These are phyloP conservation scores for Adelphocoris suturalis DNA, from an alignment of 2,888 invertebrate genomes.

Conservation along the genomic window DNA sequence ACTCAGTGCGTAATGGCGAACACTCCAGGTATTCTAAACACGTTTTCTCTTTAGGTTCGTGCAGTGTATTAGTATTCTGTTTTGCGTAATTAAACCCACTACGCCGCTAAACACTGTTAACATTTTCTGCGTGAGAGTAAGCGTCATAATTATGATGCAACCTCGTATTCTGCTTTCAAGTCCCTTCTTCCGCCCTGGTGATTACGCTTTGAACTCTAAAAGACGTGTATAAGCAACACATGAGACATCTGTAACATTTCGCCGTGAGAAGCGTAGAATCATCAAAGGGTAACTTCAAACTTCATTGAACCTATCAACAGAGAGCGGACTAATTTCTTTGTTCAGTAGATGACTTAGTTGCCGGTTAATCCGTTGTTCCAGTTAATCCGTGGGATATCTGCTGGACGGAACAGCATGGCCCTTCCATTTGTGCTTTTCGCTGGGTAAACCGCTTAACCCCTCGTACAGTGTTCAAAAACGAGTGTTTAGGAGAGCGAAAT, in stretches of 20 bases:
- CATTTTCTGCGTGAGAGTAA: conserved; percentile 1
- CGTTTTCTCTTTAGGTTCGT: conserved; percentile 33
- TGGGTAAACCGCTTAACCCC: too few species aligned
- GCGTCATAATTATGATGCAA: conserved; percentile 46
- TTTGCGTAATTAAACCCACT: conserved; percentile 41
- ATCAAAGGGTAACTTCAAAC: too few species aligned
- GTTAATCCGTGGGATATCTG: too few species aligned
- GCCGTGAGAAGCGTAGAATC: too few species aligned
- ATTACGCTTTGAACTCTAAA: conserved; percentile 4
- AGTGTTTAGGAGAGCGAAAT: too few species aligned
- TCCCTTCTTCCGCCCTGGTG: neutral
- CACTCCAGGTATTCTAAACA: conserved; percentile 47
- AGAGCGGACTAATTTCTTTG: too few species aligned
- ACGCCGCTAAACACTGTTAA: conserved; percentile 48
- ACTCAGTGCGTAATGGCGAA: conserved; percentile 40
- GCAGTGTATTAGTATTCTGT: conserved; percentile 42
- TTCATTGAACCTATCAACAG: too few species aligned
- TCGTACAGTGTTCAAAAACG: too few species aligned
- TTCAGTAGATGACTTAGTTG: too few species aligned
- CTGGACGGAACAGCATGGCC: too few species aligned
- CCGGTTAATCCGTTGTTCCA: too few species aligned
- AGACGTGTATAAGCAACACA: neutral
- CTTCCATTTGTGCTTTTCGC: too few species aligned
- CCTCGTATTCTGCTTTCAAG: neutral
- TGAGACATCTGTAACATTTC: neutral